A percentile compares a stretch with the other conserved stretches of the same genome.
These are phyloP conservation scores for Prenolepis imparis DNA, from an alignment of 2,888 invertebrate genomes.

Conservation along the genomic window DNA sequence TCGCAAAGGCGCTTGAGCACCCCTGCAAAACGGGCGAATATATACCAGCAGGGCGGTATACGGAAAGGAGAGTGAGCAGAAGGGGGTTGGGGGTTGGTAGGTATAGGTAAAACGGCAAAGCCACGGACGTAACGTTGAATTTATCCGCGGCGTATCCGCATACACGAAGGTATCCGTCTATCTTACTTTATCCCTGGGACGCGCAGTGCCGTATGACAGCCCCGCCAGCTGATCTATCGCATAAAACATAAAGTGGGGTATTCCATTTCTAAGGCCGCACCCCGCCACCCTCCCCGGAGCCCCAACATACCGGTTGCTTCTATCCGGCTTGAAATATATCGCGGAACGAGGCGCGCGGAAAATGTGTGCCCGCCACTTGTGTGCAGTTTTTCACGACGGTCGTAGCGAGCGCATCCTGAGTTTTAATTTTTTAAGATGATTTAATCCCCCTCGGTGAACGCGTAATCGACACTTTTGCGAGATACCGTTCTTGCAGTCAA, in stretches of 20 bases:
- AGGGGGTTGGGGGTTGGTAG: constrained; percentile 43
- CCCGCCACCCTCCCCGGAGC: constrained; percentile 55
- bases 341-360: constrained; percentile 78
- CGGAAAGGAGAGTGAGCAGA: constrained; percentile 39
- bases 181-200: constrained; percentile 85
- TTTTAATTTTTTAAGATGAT: constrained; percentile 69
- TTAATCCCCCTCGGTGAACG: constrained; percentile 35
- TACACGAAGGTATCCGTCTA: constrained; percentile 84
- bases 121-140: constrained; percentile 84
- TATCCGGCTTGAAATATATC: constrained; percentile 81
- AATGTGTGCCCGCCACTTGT: constrained; percentile 59
- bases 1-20: constrained; percentile 70
- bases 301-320: constrained; percentile 45
- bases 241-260: constrained; percentile 86
- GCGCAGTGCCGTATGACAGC: constrained; percentile 84
- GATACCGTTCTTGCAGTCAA: constrained; percentile 50
- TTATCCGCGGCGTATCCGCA: constrained; percentile 83
- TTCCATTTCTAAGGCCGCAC: constrained; percentile 84
- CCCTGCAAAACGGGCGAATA: constrained; percentile 69
- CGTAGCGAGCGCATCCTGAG: constrained; percentile 42
- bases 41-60: constrained; percentile 53
- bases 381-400: constrained; percentile 52
- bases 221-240: constrained; percentile 85
- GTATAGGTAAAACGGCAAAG: constrained; percentile 83
- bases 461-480: constrained; percentile 53